Percentiles rank a stretch among this genome's conserved stretches.
Conservation (phyloP, 1,140 invertebrate genomes). For the Bombus huntii region DNA sequence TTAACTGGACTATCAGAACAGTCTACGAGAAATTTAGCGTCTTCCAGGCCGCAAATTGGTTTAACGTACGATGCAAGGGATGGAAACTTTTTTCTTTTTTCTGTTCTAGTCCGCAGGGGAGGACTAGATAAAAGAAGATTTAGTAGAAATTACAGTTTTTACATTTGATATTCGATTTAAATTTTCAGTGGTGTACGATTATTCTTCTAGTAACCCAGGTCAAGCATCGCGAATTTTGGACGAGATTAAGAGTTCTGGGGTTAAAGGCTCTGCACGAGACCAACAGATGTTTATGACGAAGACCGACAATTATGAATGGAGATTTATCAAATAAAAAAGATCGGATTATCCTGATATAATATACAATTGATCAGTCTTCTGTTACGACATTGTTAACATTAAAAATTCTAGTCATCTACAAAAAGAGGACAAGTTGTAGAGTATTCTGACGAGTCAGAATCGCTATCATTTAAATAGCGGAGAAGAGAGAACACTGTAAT, state of each 20-base stretch:
- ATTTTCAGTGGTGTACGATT: not conserved
- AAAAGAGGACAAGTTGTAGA: not conserved
- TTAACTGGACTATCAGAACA: too few relatives aligned
- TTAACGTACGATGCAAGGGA: not conserved
- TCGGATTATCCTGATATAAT: too few relatives aligned
- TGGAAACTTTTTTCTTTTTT: not conserved
- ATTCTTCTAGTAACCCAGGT: not conserved
- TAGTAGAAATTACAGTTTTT: not conserved
- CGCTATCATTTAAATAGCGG: too few relatives aligned
- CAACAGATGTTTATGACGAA: too few relatives aligned
- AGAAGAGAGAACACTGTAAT: too few relatives aligned
- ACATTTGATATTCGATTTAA: not conserved
- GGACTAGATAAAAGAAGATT: too few relatives aligned
- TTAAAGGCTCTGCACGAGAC: too few relatives aligned
- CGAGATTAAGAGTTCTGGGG: too few relatives aligned
- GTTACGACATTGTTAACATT: not conserved
- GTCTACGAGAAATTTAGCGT: not conserved
- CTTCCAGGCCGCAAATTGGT: not conserved
- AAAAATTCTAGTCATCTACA: not conserved
- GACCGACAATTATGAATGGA: too few relatives aligned
- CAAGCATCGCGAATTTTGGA: too few relatives aligned
- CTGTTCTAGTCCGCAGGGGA: not conserved
- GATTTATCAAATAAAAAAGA: too few relatives aligned
- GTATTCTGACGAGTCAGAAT: not conserved
- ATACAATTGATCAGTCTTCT: too few relatives aligned